These are phyloP conservation scores for Opisthocomus hoazin DNA, from an alignment of 2,113 vertebrate species.

Conservation along the genomic window DNA sequence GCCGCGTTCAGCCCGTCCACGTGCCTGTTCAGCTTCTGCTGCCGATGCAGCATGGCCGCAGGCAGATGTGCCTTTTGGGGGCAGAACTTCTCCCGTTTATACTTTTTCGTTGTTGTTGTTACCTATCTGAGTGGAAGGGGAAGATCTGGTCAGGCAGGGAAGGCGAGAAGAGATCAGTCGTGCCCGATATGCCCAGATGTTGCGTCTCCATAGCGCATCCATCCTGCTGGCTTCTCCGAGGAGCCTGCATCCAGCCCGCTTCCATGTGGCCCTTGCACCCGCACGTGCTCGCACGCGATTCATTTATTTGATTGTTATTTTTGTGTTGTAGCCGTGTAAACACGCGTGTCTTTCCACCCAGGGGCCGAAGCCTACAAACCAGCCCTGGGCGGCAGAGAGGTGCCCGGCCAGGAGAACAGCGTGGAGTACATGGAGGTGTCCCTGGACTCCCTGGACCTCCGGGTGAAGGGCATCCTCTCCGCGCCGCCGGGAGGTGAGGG, in stretches of 20 bases:
- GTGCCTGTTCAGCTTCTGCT: background rate
- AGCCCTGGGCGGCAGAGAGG: conserved; percentile 67
- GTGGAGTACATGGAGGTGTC: conserved; percentile 90
- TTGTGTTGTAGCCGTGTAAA: background rate
- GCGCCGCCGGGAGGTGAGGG: conserved; percentile 77
- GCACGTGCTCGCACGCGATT: rapidly evolving
- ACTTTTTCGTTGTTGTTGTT: background rate
- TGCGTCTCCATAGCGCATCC: background rate
- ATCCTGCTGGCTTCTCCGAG: background rate
- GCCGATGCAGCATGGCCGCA: background rate
- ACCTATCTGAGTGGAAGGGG: background rate
- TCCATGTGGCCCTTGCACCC: background rate
- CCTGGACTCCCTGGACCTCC: conserved; percentile 89
- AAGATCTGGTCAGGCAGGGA: background rate
- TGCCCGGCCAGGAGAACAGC: conserved; percentile 49
- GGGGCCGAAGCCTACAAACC: conserved; percentile 68
- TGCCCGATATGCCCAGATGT: background rate
- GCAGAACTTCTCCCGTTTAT: background rate
- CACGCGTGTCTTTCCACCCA: background rate
- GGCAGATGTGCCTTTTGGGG: background rate
- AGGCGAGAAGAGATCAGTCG: background rate
- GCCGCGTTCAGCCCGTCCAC: background rate
- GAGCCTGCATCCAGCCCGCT: background rate
- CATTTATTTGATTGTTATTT: background rate
- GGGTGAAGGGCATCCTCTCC: conserved; percentile 83